Conservation (phyloP, 2,113 vertebrate genomes). For the Dissostichus mawsoni region DNA sequence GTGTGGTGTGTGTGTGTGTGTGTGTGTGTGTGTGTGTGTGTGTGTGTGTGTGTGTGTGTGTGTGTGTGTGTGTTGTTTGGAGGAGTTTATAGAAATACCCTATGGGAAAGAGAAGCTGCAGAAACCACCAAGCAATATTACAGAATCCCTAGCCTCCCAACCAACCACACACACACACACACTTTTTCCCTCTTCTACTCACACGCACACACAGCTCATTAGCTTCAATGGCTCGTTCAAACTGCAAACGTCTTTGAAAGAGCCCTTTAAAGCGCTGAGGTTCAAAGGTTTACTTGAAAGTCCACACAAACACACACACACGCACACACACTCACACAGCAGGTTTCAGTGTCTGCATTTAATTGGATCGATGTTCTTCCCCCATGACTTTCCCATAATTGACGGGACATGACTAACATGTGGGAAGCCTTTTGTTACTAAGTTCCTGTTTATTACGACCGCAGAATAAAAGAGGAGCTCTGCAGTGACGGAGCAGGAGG, state of each 20-base stretch:
- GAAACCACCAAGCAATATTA: slow-evolving; percentile 56
- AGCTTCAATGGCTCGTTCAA: slow-evolving; percentile 63
- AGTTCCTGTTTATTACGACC: slow-evolving; percentile 70
- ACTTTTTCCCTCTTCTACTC: neutral
- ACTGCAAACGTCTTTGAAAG: slow-evolving; percentile 71
- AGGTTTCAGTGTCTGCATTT: slow-evolving; percentile 55
- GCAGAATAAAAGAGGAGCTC: slow-evolving; percentile 31
- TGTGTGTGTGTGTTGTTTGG: neutral
- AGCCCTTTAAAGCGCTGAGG: slow-evolving; percentile 62
- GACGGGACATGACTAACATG: slow-evolving; percentile 66
- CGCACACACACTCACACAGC: slow-evolving; percentile 35
- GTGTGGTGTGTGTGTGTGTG: slow-evolving; percentile 22
- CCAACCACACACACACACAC: neutral
- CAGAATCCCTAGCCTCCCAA: slow-evolving; percentile 23
- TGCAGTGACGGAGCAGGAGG: slow-evolving; percentile 10
- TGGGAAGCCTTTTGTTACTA: slow-evolving; percentile 68
- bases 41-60: slow-evolving; percentile 23
- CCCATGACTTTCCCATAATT: slow-evolving; percentile 65
- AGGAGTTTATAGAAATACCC: slow-evolving; percentile 41
- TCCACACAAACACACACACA: slow-evolving; percentile 39
- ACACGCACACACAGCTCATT: slow-evolving; percentile 61
- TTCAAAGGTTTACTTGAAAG: slow-evolving; percentile 73
- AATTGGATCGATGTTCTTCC: slow-evolving; percentile 76
- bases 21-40: slow-evolving; percentile 9
- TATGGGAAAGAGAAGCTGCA: slow-evolving; percentile 52